These are phyloP conservation scores for Malurus splendens DNA, from an alignment of 2,797 vertebrate genomes.

Conservation along the genomic window DNA sequence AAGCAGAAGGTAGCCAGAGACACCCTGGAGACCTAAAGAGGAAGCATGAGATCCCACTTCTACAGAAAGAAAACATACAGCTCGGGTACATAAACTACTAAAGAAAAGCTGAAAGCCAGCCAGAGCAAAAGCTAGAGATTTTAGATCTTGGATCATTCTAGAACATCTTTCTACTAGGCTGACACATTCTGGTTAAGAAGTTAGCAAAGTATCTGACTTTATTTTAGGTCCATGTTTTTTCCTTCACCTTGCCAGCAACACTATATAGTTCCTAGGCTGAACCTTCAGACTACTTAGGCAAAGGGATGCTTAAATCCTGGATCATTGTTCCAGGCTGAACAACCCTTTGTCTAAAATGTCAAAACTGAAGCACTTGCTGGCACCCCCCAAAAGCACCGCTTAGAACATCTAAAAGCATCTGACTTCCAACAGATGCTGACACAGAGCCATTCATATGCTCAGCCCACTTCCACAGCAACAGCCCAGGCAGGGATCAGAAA, in stretches of 20 bases:
- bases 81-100: accelerated
- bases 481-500: accelerated
- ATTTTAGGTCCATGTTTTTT: not conserved
- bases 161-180: not conserved
- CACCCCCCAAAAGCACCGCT: not conserved
- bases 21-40: not conserved
- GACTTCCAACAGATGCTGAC: not conserved
- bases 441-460: accelerated
- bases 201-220: not conserved
- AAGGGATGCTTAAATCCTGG: not conserved
- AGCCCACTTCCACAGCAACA: accelerated
- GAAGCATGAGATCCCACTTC: not conserved
- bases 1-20: not conserved
- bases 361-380: not conserved
- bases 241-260: not conserved
- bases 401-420: not conserved
- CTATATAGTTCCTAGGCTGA: not conserved
- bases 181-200: not conserved
- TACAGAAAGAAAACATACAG: not conserved
- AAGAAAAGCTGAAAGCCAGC: not conserved
- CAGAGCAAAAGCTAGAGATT: not conserved
- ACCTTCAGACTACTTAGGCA: not conserved
- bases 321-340: not conserved
- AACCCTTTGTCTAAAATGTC: not conserved
- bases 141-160: not conserved